A percentile compares a stretch with the other conserved stretches of the same genome.
These are phyloP conservation scores for Drosophila recens DNA, from an alignment of 2,888 invertebrate species.

Conservation along the genomic window DNA sequence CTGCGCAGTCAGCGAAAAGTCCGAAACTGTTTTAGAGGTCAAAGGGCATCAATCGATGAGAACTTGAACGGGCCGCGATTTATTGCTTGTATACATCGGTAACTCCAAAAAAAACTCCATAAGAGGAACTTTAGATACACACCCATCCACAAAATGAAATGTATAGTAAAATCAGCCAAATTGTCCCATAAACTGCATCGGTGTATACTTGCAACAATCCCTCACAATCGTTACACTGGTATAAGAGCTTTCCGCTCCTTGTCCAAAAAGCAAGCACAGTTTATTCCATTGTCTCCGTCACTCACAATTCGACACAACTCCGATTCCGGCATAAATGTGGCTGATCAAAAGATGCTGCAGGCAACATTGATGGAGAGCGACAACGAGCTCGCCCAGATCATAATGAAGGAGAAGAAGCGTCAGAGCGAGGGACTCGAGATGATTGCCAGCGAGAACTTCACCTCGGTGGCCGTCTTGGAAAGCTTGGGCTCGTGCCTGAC, in stretches of 20 bases:
- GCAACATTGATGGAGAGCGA: conserved; percentile 92
- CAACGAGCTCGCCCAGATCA: conserved; percentile 93
- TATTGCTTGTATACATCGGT: neutral
- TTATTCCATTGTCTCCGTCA: neutral
- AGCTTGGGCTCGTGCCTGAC: conserved; percentile 95
- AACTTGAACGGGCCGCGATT: neutral
- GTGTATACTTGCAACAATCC: conserved; percentile 6
- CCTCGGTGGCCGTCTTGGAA: conserved; percentile 94
- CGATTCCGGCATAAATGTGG: conserved; percentile 23
- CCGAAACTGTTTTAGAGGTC: neutral
- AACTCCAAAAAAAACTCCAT: no score
- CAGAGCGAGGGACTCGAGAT: conserved; percentile 95
- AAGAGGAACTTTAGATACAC: no score
- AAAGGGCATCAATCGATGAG: conserved; percentile 1
- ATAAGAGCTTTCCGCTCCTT: neutral
- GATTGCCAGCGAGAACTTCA: conserved; percentile 99
- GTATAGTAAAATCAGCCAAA: no score
- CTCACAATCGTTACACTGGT: neutral
- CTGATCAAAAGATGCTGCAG: conserved; percentile 86
- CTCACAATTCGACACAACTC: no score
- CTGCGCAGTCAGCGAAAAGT: conserved; percentile 1
- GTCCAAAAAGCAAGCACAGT: neutral
- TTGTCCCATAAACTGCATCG: neutral
- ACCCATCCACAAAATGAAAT: neutral
- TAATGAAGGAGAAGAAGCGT: conserved; percentile 93